A percentile compares a stretch with the other conserved stretches of the same genome.
Conservation (phyloP, 2,888 invertebrate species). For the Euzetes globulus region DNA sequence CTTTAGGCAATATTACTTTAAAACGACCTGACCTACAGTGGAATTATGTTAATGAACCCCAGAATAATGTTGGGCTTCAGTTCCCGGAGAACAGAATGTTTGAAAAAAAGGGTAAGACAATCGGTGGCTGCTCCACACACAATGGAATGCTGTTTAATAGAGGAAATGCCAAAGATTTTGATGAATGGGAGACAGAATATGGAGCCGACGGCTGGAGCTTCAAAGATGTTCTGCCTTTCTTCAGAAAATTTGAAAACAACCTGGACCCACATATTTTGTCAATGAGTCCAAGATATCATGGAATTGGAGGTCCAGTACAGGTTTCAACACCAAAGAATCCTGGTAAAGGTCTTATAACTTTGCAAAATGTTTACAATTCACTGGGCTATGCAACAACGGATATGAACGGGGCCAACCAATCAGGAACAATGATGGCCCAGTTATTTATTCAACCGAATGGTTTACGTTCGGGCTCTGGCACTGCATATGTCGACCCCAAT, state of each 20-base stretch:
- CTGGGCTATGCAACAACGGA: not conserved
- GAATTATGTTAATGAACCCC: not conserved
- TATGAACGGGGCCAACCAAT: not conserved
- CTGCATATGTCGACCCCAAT: conserved; percentile 17
- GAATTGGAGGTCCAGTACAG: too few species aligned
- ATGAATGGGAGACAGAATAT: not conserved
- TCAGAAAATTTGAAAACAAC: not conserved
- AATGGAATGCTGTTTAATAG: not conserved
- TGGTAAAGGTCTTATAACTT: too few species aligned
- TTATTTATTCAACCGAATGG: not conserved
- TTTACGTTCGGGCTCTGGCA: not conserved
- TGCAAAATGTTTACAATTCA: not conserved
- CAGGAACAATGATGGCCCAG: not conserved
- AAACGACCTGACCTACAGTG: not conserved
- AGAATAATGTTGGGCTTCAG: not conserved
- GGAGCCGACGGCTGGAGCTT: not conserved
- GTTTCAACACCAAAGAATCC: too few species aligned
- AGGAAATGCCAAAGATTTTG: not conserved
- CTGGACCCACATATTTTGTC: too few species aligned
- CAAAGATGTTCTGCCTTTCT: not conserved
- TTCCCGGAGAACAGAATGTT: not conserved
- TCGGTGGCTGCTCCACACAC: not conserved
- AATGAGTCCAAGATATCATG: too few species aligned
- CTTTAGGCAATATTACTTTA: not conserved
- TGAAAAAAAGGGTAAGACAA: not conserved